Conservation (phyloP, 2,888 invertebrate genomes). For the Minunthozetes semirufus region DNA sequence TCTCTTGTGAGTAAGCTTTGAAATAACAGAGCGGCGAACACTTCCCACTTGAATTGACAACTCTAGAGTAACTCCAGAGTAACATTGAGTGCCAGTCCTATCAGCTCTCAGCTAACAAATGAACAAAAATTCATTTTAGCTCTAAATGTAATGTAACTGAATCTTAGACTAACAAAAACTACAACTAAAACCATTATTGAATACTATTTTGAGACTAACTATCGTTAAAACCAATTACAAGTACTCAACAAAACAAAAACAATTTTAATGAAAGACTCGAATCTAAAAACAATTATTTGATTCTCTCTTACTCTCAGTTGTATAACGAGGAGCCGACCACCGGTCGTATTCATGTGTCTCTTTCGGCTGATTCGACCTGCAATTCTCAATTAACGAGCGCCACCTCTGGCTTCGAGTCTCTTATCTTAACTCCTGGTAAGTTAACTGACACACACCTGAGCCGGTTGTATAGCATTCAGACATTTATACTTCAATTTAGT, state of each 20-base stretch:
- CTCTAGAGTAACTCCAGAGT: neutral
- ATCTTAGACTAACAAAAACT: neutral
- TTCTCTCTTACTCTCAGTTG: slow-evolving; percentile 48
- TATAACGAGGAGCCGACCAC: slow-evolving; percentile 53
- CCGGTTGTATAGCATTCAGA: no score
- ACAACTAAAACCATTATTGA: no score
- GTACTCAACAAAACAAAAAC: neutral
- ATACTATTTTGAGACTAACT: neutral
- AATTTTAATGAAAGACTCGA: neutral
- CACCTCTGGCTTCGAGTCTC: slow-evolving; percentile 56
- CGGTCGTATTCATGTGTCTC: slow-evolving; percentile 56
- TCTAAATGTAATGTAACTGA: neutral
- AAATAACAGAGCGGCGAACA: slow-evolving; percentile 26
- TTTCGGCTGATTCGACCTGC: slow-evolving; percentile 61
- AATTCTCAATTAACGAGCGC: slow-evolving; percentile 54
- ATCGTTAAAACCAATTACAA: neutral
- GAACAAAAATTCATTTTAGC: neutral
- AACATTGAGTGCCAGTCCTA: neutral
- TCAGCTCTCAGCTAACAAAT: neutral
- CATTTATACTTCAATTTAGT: no score
- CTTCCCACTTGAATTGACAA: slow-evolving; percentile 12
- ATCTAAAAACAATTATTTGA: slow-evolving; percentile 12
- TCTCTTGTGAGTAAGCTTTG: slow-evolving; percentile 9
- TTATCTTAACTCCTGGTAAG: slow-evolving; percentile 52
- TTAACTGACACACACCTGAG: slow-evolving; percentile 18